Base-by-base conservation (phyloP, 2,888 invertebrate genomes). In the Ypsolopha scabrella region DNA sequence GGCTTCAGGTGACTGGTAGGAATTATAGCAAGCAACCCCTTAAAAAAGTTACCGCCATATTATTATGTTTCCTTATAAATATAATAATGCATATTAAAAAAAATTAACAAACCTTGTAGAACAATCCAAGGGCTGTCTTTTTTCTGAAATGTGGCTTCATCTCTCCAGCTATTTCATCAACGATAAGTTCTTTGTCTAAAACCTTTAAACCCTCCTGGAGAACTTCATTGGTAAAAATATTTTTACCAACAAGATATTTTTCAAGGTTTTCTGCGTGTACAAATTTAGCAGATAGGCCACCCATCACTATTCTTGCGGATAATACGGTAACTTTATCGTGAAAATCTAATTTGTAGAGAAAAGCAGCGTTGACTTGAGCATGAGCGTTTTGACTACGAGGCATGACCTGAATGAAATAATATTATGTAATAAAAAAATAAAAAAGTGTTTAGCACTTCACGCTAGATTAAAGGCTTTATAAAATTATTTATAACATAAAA, bases 291-390 rank as follows among this genome's bases (percentile, higher is more conserved):
- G 80, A 77, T 13, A 92, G 87, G 0, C 89, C 90, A 10, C 90
- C 91, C 49, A 87, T 88, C 0, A 91, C 88, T 10, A 92, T 87
- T 48, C 81, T 74, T 1, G 91, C 90, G 11, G 76, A 75, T 33
- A 68, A 54, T 0, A 89, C 65, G 38, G 78, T 67, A 24, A 24
- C 24, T 9, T 64, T 64, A 54, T 83, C 58, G 57, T 74, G 52
- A 57, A 65, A 57, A 48, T 62, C 10, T 50, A 86, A 69, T 65
- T 89, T 87, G 53, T 92, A 88, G 0, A 91, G 72, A 65, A 94
- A 93, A 3, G 89, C 94, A 11, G 92, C 92, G 60, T 94, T 93
- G 0, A 94, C 91, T 62, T 91, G 89, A 0, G 93, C 93, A 59
- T 92, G 93, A 0, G 92, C 90, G 62, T 92, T 93, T 75, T 92